Evolutionary conservation across 1,140 invertebrate genomes (phyloP).

Genomic region (Yoshiicerus persimilis): DNA sequence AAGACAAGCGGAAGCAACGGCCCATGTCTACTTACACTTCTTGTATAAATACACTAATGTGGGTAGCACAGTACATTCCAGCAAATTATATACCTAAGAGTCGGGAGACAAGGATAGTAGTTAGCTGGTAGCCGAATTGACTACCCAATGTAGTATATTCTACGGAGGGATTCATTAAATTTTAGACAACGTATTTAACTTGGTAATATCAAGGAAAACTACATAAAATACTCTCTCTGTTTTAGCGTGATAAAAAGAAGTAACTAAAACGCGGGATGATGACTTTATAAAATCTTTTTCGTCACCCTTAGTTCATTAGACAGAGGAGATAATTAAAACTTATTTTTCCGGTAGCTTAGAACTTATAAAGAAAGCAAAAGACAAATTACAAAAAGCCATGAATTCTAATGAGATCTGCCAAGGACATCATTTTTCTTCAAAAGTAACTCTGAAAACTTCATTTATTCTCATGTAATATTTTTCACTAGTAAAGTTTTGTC

Average conservation of each 20-base stretch:
- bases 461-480: not conserved
- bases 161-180: not conserved
- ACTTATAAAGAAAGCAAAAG: not conserved
- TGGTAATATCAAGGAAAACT: not conserved
- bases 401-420: not conserved
- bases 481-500: not conserved
- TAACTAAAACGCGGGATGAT: not conserved
- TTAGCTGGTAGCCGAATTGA: too few relatives aligned
- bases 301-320: not conserved
- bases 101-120: too few relatives aligned
- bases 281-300: not conserved
- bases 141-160: too few relatives aligned
- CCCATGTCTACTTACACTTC: not conserved
- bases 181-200: not conserved
- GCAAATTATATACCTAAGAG: not conserved
- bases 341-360: not conserved
- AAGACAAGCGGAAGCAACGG: not conserved
- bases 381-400: not conserved
- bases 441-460: not conserved
- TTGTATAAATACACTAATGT: too few relatives aligned
- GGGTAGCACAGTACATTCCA: too few relatives aligned
- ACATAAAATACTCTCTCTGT: not conserved
- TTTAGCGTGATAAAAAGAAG: not conserved
- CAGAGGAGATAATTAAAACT: not conserved
- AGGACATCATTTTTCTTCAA: not conserved